A percentile compares a stretch with the other conserved stretches of the same genome.
Evolutionary conservation across 2,113 vertebrate species (phyloP).

Genomic region (Eclectus roratus): DNA sequence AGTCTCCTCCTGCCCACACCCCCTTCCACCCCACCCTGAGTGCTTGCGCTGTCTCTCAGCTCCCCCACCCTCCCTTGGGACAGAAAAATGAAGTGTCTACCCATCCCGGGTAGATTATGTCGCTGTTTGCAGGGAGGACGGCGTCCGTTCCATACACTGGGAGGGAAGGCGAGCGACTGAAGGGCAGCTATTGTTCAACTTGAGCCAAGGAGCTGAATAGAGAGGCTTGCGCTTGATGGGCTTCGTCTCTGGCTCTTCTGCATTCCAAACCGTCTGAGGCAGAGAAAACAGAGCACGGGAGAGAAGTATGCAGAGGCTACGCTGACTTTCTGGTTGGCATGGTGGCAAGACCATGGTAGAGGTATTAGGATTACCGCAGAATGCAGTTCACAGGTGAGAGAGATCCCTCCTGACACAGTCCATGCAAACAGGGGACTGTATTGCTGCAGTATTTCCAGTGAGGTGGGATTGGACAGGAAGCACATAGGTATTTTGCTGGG

Average conservation of each 20-base stretch:
- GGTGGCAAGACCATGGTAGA: constrained; percentile 68
- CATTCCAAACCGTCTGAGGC: constrained; percentile 75
- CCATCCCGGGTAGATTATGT: background rate
- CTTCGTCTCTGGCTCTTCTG: constrained; percentile 74
- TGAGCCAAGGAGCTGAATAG: constrained; percentile 24
- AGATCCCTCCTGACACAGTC: background rate
- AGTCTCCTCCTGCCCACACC: constrained; percentile 19
- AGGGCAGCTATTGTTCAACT: constrained; percentile 69
- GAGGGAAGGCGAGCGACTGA: background rate
- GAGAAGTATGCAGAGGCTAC: background rate
- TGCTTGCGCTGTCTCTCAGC: background rate
- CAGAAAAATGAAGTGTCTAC: background rate
- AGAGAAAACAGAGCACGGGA: background rate
- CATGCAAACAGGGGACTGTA: background rate
- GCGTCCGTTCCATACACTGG: background rate
- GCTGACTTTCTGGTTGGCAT: constrained; percentile 33
- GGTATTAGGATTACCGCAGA: background rate
- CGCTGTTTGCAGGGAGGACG: background rate
- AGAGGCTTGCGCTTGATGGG: constrained; percentile 60
- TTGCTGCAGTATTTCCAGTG: background rate
- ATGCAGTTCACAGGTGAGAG: constrained; percentile 83
- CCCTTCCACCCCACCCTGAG: background rate
- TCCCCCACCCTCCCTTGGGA: constrained; percentile 5
- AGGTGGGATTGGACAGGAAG: background rate
- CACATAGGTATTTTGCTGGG: background rate